These are phyloP conservation scores for Ophion costatus DNA, from an alignment of 2,888 invertebrate genomes.

Conservation along the genomic window DNA sequence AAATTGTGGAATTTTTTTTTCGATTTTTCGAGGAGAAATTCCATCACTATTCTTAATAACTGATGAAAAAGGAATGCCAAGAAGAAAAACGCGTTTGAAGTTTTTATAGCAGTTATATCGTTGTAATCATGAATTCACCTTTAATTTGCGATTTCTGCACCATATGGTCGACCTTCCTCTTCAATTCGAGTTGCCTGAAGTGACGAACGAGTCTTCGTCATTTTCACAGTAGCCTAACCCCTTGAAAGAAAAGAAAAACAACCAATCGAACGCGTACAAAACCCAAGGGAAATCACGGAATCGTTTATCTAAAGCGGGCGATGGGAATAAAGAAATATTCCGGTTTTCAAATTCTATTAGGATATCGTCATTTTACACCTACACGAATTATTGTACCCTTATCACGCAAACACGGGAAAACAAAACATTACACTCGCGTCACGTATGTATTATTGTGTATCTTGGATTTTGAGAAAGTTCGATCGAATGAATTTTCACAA, in stretches of 20 bases:
- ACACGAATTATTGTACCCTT: constrained; percentile 54
- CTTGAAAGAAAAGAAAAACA: background rate
- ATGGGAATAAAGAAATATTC: constrained; percentile 37
- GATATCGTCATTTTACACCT: constrained; percentile 57
- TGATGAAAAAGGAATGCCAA: no score
- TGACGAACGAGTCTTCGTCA: no score
- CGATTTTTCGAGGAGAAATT: no score
- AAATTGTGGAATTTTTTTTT: no score
- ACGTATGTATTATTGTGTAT: constrained; percentile 45
- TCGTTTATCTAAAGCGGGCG: constrained; percentile 14
- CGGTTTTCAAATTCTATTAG: constrained; percentile 46
- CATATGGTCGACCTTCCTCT: no score
- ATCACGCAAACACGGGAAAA: constrained; percentile 12
- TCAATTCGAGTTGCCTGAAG: no score
- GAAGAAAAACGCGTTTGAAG: no score
- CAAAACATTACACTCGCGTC: constrained; percentile 23
- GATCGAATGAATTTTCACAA: constrained; percentile 6
- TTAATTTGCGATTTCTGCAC: no score
- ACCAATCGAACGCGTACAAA: background rate
- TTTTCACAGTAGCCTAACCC: background rate
- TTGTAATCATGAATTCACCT: no score
- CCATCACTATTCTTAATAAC: no score
- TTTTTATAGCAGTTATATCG: no score
- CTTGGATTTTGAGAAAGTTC: constrained; percentile 47
- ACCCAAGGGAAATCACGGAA: constrained; percentile 27